These are phyloP conservation scores for Vimba vimba DNA, from an alignment of 2,113 vertebrate genomes.

Conservation along the genomic window DNA sequence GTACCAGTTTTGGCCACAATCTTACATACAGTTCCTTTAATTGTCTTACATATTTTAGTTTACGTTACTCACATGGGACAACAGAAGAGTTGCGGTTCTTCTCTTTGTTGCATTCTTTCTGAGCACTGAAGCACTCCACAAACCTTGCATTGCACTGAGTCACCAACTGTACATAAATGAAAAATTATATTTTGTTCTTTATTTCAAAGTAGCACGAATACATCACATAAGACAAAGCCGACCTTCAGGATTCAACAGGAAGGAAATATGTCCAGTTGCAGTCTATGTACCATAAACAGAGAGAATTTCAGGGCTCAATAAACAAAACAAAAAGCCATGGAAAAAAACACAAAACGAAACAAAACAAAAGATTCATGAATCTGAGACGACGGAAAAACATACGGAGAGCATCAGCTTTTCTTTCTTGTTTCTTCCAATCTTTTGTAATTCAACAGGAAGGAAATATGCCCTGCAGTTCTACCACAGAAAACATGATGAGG, in stretches of 20 bases:
- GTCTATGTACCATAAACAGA: neutral
- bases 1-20: no score
- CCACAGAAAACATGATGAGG: neutral
- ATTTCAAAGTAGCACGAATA: neutral
- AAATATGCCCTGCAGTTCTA: neutral
- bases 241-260: neutral
- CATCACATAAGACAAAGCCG: neutral
- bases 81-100: conserved; percentile 95
- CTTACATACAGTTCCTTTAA: no score
- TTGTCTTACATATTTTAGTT: neutral
- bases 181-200: neutral
- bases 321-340: neutral
- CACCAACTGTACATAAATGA: conserved; percentile 78
- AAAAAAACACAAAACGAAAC: neutral
- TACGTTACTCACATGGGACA: conserved; percentile 87
- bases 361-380: neutral
- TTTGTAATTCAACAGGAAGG: neutral
- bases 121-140: conserved; percentile 90
- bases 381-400: no score
- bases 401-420: no score
- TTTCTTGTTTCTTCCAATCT: no score
- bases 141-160: conserved; percentile 91
- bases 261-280: neutral
- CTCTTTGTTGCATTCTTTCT: conserved; percentile 97
- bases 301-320: neutral